Conservation (phyloP, 2,113 vertebrate species). For the Orcinus orca region DNA sequence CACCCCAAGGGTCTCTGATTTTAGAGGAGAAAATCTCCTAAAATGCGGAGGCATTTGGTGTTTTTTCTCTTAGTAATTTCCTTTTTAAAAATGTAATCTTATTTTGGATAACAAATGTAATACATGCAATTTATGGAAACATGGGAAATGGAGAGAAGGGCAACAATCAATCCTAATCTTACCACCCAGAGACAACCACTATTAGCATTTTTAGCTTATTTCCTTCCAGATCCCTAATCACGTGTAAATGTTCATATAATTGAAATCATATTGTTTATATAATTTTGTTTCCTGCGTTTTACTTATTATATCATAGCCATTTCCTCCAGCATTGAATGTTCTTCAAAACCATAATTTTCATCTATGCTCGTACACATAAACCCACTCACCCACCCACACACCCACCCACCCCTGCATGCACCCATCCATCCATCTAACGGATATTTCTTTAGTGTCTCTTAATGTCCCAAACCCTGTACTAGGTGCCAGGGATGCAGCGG, state of each 20-base stretch:
- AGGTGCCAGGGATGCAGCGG: not conserved
- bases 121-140: constrained; percentile 28
- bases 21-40: not conserved
- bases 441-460: not conserved
- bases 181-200: constrained; percentile 45
- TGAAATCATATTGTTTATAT: constrained; percentile 57
- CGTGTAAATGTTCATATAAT: constrained; percentile 61
- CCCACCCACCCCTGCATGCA: too few species aligned
- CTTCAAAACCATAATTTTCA: not conserved
- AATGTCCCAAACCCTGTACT: not conserved
- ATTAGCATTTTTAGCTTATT: constrained; percentile 42
- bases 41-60: not conserved
- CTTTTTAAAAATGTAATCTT: constrained; percentile 51
- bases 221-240: constrained; percentile 49
- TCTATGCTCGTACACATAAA: not conserved
- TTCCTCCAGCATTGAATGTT: not conserved
- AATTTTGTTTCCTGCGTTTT: constrained; percentile 28
- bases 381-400: not conserved
- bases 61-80: not conserved
- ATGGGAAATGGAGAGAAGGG: not conserved
- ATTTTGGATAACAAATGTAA: constrained; percentile 47
- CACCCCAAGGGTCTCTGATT: not conserved
- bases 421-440: too few species aligned
- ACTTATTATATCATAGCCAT: constrained; percentile 25
- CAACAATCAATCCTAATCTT: constrained; percentile 41